Conservation (phyloP, 2,113 vertebrate genomes). For the Athene cunicularia region DNA sequence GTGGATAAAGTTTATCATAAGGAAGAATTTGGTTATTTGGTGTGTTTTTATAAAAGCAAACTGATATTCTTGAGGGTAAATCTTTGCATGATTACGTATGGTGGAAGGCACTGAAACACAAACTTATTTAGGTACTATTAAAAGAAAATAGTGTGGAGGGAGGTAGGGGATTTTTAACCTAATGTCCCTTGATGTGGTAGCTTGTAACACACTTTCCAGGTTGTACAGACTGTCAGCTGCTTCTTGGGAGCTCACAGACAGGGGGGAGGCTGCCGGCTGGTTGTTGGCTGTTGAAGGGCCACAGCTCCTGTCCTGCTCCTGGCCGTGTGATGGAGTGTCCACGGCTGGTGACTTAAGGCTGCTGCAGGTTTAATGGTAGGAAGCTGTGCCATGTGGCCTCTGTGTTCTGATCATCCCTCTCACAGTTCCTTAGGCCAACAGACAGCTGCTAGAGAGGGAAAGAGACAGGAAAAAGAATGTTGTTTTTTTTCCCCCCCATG, state of each 20-base stretch:
- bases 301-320: background rate
- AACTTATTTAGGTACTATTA: background rate
- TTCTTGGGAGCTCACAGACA: background rate
- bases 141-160: background rate
- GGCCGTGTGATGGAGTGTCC: background rate
- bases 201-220: background rate
- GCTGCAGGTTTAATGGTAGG: background rate
- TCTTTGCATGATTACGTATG: background rate
- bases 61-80: background rate
- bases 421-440: rapidly evolving
- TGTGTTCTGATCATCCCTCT: background rate
- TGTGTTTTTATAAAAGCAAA: background rate
- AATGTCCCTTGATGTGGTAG: rapidly evolving
- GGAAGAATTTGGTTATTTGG: background rate
- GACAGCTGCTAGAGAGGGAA: background rate
- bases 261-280: background rate
- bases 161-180: rapidly evolving
- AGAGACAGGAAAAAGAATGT: background rate
- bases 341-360: background rate
- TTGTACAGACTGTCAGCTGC: background rate
- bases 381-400: background rate
- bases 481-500: rapidly evolving
- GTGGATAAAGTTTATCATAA: background rate
- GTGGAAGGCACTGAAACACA: background rate
- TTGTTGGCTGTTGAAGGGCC: background rate